Conservation (phyloP, 1,140 invertebrate species). For the Odontomachus brunneus region DNA sequence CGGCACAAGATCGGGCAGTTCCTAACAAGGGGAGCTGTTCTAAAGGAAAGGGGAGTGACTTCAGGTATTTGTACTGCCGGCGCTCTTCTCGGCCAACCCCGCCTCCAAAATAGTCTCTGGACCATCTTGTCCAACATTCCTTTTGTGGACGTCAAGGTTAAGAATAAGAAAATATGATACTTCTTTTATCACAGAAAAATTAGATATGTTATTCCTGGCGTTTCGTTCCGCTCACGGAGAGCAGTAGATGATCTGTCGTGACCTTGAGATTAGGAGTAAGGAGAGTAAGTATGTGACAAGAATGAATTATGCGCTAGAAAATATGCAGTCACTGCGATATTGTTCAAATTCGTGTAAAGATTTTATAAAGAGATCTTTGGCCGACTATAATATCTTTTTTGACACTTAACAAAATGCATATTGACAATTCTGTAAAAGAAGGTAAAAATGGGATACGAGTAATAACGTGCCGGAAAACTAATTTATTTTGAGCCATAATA, state of each 20-base stretch:
- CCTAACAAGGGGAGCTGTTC: conserved; percentile 61
- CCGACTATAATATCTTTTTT: background rate
- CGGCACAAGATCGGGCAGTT: conserved; percentile 66
- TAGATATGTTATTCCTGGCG: conserved; percentile 29
- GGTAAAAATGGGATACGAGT: no score
- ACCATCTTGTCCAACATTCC: conserved; percentile 67
- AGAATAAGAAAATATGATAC: conserved; percentile 70
- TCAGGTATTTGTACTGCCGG: conserved; percentile 61
- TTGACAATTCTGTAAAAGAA: no score
- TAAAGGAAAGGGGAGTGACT: conserved; percentile 76
- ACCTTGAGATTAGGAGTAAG: conserved; percentile 48
- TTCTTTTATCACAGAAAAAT: conserved; percentile 55
- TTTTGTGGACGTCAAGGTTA: conserved; percentile 78
- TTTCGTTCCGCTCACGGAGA: conserved; percentile 30
- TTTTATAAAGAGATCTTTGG: conserved; percentile 13
- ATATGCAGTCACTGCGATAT: background rate
- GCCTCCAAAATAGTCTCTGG: conserved; percentile 63
- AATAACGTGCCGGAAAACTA: no score
- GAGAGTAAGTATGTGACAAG: conserved; percentile 23
- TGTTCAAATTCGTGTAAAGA: conserved; percentile 8
- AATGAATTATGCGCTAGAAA: conserved; percentile 36
- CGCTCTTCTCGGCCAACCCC: conserved; percentile 65
- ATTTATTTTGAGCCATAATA: no score
- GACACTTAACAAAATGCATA: no score
- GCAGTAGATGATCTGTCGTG: conserved; percentile 28